phyloP scores from a whole-genome alignment of 1,140 invertebrate genomes.

The Halictus rubicundus region DNA sequence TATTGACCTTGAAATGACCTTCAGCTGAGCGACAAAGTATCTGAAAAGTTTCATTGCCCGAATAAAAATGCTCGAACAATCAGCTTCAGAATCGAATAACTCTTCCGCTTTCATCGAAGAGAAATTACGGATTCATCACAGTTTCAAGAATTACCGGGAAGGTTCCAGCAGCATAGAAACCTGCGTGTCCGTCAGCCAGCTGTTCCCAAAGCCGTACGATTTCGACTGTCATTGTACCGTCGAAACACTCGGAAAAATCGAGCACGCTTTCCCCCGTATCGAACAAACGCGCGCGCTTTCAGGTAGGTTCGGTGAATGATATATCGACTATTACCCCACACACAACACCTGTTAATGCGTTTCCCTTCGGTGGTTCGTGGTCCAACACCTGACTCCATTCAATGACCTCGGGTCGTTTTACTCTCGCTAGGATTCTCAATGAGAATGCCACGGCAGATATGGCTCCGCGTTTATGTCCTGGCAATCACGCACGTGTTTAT shows the following conservation, averaged over 20 bases:
- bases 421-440: constrained; percentile 63
- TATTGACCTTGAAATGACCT: too few relatives aligned
- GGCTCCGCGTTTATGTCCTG: constrained; percentile 34
- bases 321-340: constrained; percentile 70
- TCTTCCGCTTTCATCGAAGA: neutral
- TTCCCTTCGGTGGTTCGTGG: constrained; percentile 65
- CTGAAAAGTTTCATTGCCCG: too few relatives aligned
- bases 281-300: constrained; percentile 24
- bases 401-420: constrained; percentile 56
- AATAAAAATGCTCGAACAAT: too few relatives aligned
- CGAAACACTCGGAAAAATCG: constrained; percentile 19
- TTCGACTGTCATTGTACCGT: constrained; percentile 10
- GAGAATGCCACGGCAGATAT: constrained; percentile 66
- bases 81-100: too few relatives aligned
- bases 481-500: constrained; percentile 12
- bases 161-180: neutral
- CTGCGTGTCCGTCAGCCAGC: constrained; percentile 19
- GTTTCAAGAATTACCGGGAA: neutral
- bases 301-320: constrained; percentile 63
- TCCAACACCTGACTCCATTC: constrained; percentile 71
- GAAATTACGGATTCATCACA: neutral
- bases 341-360: constrained; percentile 74
- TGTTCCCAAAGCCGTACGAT: constrained; percentile 26
- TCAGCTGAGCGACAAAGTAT: too few relatives aligned
- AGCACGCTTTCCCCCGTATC: constrained; percentile 26